Base-by-base conservation (phyloP, 92 coral and sea anemone genomes). In the Virgularia gustaviana region DNA sequence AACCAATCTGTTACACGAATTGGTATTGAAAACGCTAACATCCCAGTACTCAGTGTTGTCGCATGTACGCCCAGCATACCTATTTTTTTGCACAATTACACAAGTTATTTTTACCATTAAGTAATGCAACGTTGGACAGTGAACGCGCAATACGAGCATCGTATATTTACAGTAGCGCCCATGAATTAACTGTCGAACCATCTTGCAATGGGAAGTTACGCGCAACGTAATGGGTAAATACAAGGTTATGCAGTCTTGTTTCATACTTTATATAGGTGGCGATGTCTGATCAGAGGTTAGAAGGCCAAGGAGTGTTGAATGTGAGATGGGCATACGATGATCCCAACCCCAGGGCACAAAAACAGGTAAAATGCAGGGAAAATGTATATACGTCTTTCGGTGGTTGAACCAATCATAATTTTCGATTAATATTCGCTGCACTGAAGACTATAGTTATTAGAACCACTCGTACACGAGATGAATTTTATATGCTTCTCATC, bases 291-390 rank as follows among this genome's bases (percentile, higher is more conserved):
- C 98, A 92, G 59, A 81, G 80, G 82, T 71, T 92, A 49, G 86
- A 86, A 54, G 73, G 79, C 59, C 87, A 80, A 65, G 96, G 87
- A 78, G 76, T 89, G 45, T 73, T 92, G 57, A 92, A 92, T 73
- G 88, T 92, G 36, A 77, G 98, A 60, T 92, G 98, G 98, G 98
- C 98, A 1, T 90, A 84, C 75, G 98, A 92, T 66, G 98, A 92
- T 28, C 98, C 96, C 10, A 88, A 88, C 64, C 96, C 99, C 0
- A 84, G 71, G 45, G 86, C 94, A 45, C 60, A 81, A 16, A 89
- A 78, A 53, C 77, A 87, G 90, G 97, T 91, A 65, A 65, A 31
- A 37, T n/a, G 54, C 65, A 66, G 65, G 81, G 49, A 83, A 83
- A 64, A 59, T 73, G 28, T 78, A 60, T 33, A 63, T 86, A 24